Evolutionary conservation across 2,888 invertebrate species (phyloP), one percentile per base, ranked within the genome.

Genomic region (Ceramica pisi): DNA sequence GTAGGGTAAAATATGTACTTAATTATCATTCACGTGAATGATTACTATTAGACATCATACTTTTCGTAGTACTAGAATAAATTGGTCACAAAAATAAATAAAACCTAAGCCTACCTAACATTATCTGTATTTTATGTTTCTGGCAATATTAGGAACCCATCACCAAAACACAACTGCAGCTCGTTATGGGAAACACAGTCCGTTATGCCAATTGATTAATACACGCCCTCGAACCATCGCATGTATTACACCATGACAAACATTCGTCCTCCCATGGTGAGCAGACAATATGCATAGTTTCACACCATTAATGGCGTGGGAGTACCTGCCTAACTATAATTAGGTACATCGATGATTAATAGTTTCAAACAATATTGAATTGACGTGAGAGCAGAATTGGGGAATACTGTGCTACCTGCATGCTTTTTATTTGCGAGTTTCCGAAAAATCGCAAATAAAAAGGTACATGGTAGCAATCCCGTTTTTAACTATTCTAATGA

Each of bases 201-300:
- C 67, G 86, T 83, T 82, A 84, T 83, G 81, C 73, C 81, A 84
- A 88, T 86, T 84, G 81, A 78, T 79, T 61, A 60, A 62, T 74
- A 74, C 56, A 61, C 82, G 57, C 78, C 77, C 73, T 72, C 23
- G 48, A 56, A 66, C 57, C 57, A 56, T 66, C 50, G 44, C 62
- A 67, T 66, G 66, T 57, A 31, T 51, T 51, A 16, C 67, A 65
- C 50, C 57, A 38, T 61, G 66, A 73, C 72, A 48, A 31, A 53
- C 79, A 21, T 35, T 7, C 53, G 21, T 31, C 66, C 83, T 85
- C 85, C 74, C 81, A 81, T 81, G 78, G 72, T 71, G 74, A 56
- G 67, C 55, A 62, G 21, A 50, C 75, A 83, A 53, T 75, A 82
- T 78, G 72, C 81, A 82, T 63, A 46, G 38, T 69, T 79, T 87